Evolutionary conservation across 2,888 invertebrate species (phyloP).

Genomic region (Catonia carolina): DNA sequence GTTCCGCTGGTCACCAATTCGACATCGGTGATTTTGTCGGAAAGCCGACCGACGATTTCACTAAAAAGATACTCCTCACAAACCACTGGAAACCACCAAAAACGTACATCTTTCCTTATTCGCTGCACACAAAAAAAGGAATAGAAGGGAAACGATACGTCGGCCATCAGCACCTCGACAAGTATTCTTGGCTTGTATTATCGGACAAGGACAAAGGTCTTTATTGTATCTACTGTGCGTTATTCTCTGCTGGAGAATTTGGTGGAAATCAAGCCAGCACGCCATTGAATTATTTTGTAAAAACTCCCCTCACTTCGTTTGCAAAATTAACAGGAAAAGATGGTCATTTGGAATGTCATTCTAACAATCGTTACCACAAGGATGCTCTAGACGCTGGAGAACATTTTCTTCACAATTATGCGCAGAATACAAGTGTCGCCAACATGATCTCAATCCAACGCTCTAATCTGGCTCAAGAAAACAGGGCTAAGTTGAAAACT

Average conservation of each 20-base stretch:
- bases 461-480: constrained; percentile 30
- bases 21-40: constrained; percentile 9
- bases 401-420: constrained; percentile 16
- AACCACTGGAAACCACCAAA: constrained; percentile 20
- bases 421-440: constrained; percentile 17
- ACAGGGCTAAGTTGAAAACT: constrained; percentile 27
- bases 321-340: constrained; percentile 29
- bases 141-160: constrained; percentile 22
- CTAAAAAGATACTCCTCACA: constrained; percentile 5
- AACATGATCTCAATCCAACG: constrained; percentile 24
- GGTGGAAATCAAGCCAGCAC: constrained; percentile 25
- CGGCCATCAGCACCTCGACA: constrained; percentile 22
- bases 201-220: constrained; percentile 22
- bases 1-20: no score
- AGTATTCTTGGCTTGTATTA: constrained; percentile 24
- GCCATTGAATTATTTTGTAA: constrained; percentile 28
- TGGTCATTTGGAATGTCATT: constrained; percentile 27
- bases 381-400: constrained; percentile 22
- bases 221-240: constrained; percentile 30
- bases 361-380: constrained; percentile 26
- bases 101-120: constrained; percentile 25
- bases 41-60: background rate
- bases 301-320: constrained; percentile 28
- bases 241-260: constrained; percentile 23
- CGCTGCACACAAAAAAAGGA: constrained; percentile 22